Percentiles rank a stretch among this genome's conserved stretches.
phyloP scores from a whole-genome alignment of 1,140 invertebrate species.

The Carcinoscorpius rotundicauda region DNA sequence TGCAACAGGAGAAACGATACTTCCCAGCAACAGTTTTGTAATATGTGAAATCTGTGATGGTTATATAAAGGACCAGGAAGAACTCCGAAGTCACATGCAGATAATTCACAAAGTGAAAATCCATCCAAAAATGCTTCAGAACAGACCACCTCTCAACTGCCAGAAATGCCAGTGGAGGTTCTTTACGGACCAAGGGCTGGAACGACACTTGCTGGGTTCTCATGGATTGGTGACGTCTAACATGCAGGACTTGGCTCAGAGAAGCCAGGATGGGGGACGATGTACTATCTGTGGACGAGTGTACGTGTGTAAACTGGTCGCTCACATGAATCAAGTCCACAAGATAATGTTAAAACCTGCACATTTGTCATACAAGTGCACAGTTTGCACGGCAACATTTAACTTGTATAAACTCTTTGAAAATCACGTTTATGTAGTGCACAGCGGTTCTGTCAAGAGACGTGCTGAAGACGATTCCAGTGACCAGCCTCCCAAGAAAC shows the following conservation, averaged over 20 bases:
- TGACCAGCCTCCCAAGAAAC: constrained; percentile 21
- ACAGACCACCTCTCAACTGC: constrained; percentile 83
- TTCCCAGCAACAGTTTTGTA: constrained; percentile 43
- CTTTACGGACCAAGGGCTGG: constrained; percentile 73
- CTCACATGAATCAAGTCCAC: constrained; percentile 80
- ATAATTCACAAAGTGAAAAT: constrained; percentile 93
- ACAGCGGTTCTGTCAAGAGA: constrained; percentile 41
- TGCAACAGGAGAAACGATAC: background rate
- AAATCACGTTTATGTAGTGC: constrained; percentile 83
- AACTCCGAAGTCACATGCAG: constrained; percentile 85
- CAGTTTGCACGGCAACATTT: constrained; percentile 84
- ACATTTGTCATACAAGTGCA: constrained; percentile 86
- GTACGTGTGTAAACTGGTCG: constrained; percentile 81
- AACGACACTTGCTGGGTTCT: constrained; percentile 80
- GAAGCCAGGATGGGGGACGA: constrained; percentile 81
- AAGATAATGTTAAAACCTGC: constrained; percentile 81
- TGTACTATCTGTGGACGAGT: constrained; percentile 88
- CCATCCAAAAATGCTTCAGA: constrained; percentile 91
- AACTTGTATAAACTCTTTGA: constrained; percentile 92
- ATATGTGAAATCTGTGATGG: constrained; percentile 93
- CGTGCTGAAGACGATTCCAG: constrained; percentile 4
- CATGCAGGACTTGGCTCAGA: constrained; percentile 90
- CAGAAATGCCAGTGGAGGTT: constrained; percentile 88
- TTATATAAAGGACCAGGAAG: constrained; percentile 86
- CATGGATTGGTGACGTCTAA: constrained; percentile 91